phyloP scores from a whole-genome alignment of 2,888 invertebrate species.

The Mythimna lalbum region DNA sequence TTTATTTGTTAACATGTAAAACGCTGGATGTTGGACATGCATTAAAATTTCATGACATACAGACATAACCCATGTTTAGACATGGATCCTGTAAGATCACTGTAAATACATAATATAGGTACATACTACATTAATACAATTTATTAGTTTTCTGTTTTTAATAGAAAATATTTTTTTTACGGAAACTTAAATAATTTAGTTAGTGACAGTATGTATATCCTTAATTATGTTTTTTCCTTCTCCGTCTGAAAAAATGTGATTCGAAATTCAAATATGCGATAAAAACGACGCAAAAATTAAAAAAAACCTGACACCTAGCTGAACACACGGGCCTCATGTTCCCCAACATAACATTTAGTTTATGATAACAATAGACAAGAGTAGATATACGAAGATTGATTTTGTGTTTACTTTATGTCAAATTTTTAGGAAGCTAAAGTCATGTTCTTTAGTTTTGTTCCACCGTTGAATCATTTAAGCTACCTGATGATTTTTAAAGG shows the following conservation, averaged over 20 bases:
- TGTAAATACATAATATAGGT: too few relatives aligned
- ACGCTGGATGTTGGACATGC: too few relatives aligned
- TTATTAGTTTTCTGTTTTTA: too few relatives aligned
- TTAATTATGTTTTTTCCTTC: neutral
- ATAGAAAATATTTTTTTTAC: too few relatives aligned
- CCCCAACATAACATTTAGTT: slow-evolving; percentile 48
- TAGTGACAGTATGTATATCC: too few relatives aligned
- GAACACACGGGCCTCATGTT: slow-evolving; percentile 22
- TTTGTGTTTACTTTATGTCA: neutral
- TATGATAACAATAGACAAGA: slow-evolving; percentile 40
- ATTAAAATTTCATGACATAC: too few relatives aligned
- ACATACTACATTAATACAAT: too few relatives aligned
- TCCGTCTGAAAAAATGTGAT: neutral
- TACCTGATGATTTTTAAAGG: neutral
- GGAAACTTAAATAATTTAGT: too few relatives aligned
- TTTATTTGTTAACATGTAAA: neutral
- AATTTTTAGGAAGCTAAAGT: neutral
- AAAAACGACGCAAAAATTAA: neutral
- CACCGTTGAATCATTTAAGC: too few relatives aligned
- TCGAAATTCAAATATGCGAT: slow-evolving; percentile 5
- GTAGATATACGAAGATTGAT: slow-evolving; percentile 40
- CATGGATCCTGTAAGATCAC: too few relatives aligned
- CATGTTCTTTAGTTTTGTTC: neutral
- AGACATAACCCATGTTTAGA: too few relatives aligned
- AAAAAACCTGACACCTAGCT: slow-evolving; percentile 1